Base-by-base conservation (phyloP, 2,888 invertebrate species). In the Dasypolia templi region DNA sequence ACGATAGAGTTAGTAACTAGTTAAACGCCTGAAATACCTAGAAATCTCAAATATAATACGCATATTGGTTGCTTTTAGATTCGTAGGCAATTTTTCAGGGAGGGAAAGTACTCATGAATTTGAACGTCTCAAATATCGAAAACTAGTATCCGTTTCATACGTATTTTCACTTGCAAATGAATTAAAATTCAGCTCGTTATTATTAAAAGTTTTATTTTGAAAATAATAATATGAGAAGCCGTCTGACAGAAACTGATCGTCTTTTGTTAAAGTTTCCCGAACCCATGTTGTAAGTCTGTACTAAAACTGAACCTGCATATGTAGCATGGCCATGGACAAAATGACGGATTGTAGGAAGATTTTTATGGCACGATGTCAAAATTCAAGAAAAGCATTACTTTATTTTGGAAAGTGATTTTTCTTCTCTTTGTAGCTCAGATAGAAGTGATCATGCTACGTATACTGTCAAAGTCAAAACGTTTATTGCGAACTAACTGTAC, bases 21-120 rank as follows among this genome's bases (percentile, higher is more conserved):
- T 42, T 49, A 42, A 14, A 59, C 46, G 1, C 7, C 46, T 19
- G 5, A 11, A 44, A 77, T 59, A 39, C 51, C 29, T 46, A 35
- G 29, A 44, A 77, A 39, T 55, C 39, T 35, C 35, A 39, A 46
- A 26, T 49, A 32, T 26, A n/a, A 22, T 12, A n/a, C 11, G 11
- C 61, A 22, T 26, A 46, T 12, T 44, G 19, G 32, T 26, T 22
- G 32, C 22, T 26, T 74, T 74, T 42, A 6, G 26, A 72, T 70
- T 70, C 29, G 32, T 32, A 22, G 22, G 14, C 3, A 26, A 22
- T 29, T 0, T 46, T 63, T 42, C 19, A n/a, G 11, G 11, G 12
- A 32, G 32, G 7, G 11, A 72, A 44, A 44, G 3, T 42, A 49
- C 26, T 39, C 67, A 26, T 49, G 46, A 49, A 35, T 67, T 39